Conservation (phyloP, 2,888 invertebrate species). For the Hedya salicella region DNA sequence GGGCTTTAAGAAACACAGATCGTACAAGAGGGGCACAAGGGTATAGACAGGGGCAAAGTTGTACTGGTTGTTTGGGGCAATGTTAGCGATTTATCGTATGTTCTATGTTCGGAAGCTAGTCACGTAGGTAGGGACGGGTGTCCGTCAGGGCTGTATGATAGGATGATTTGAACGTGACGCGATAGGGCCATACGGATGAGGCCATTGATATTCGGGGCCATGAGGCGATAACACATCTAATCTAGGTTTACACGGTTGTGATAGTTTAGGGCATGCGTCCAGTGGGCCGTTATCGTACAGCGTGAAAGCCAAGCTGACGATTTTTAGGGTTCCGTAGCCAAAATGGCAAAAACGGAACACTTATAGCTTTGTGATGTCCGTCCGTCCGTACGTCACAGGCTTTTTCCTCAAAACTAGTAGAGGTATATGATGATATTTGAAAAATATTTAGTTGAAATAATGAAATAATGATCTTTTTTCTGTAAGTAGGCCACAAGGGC, state of each 20-base stretch:
- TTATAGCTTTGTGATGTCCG: too few species aligned
- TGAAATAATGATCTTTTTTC: too few species aligned
- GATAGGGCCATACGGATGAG: slow-evolving; percentile 53
- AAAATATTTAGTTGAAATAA: too few species aligned
- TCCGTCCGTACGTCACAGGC: too few species aligned
- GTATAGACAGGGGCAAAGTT: neutral
- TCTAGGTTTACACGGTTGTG: slow-evolving; percentile 38
- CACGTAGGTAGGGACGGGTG: slow-evolving; percentile 74
- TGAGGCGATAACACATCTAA: slow-evolving; percentile 42
- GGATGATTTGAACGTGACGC: slow-evolving; percentile 79
- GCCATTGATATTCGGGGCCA: slow-evolving; percentile 34
- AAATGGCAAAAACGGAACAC: too few species aligned
- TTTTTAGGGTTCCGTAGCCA: too few species aligned
- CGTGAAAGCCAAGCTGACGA: neutral
- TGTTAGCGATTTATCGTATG: slow-evolving; percentile 72
- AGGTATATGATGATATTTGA: too few species aligned
- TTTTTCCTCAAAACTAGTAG: too few species aligned
- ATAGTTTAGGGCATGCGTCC: slow-evolving; percentile 22
- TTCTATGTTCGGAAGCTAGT: slow-evolving; percentile 71
- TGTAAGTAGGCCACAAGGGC: too few species aligned
- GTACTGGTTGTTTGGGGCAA: slow-evolving; percentile 55
- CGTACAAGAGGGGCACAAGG: neutral
- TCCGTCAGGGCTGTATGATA: slow-evolving; percentile 74
- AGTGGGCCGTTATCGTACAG: neutral
- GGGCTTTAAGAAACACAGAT: too few species aligned